Conservation (phyloP, 2,113 vertebrate genomes). For the Nyctereutes procyonoides region DNA sequence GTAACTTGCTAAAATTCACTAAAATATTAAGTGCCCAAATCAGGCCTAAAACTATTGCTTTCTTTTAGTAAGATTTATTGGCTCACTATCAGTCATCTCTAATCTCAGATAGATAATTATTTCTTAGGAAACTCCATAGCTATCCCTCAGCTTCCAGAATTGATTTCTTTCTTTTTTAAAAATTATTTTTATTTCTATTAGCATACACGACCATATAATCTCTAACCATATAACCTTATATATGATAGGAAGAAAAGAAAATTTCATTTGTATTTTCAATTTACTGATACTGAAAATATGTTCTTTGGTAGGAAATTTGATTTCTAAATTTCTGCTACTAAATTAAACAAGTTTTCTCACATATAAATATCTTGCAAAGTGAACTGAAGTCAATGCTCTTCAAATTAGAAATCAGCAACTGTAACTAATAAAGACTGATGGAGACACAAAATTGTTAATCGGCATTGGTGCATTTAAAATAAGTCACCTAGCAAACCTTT, state of each 20-base stretch:
- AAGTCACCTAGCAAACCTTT: constrained; percentile 59
- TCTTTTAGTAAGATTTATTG: constrained; percentile 6
- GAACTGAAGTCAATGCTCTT: constrained; percentile 60
- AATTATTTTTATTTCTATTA: neutral
- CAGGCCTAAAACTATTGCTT: neutral
- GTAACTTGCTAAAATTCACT: neutral
- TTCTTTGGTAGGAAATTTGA: neutral
- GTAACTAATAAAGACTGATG: constrained; percentile 77
- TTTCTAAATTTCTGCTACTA: neutral
- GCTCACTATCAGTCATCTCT: neutral
- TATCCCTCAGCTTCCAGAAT: neutral
- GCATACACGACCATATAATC: neutral
- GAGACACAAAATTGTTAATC: constrained; percentile 72
- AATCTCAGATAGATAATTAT: neutral
- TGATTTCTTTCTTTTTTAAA: neutral
- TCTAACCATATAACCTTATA: neutral
- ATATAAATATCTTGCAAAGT: constrained; percentile 67
- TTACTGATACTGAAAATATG: neutral
- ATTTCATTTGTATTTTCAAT: neutral
- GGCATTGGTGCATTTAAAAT: constrained; percentile 55
- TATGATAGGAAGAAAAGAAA: neutral
- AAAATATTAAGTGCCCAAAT: neutral
- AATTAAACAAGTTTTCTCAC: constrained; percentile 39
- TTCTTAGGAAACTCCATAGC: neutral
- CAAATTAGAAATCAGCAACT: constrained; percentile 58